Conservation (phyloP, 2,888 invertebrate genomes). For the Trichopria drosophilae region DNA sequence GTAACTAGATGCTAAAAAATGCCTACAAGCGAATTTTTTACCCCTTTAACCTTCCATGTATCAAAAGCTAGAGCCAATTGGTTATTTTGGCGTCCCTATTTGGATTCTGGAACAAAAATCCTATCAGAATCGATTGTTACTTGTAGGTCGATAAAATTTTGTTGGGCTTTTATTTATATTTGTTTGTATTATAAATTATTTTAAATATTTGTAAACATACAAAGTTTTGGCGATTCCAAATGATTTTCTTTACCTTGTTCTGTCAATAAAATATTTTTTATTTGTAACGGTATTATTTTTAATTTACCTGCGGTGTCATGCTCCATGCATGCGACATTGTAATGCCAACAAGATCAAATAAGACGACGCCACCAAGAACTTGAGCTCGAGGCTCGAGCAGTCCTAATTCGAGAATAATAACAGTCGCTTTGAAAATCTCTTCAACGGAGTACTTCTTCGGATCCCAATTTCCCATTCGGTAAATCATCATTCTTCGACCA, state of each 20-base stretch:
- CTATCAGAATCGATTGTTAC: no score
- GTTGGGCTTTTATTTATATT: no score
- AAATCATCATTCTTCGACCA: slow-evolving; percentile 72
- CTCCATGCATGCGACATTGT: slow-evolving; percentile 73
- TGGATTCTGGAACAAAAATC: no score
- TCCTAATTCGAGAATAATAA: slow-evolving; percentile 73
- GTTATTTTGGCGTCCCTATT: no score
- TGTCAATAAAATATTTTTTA: neutral
- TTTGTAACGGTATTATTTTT: slow-evolving; percentile 10
- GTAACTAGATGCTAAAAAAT: no score
- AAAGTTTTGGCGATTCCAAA: neutral
- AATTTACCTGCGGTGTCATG: slow-evolving; percentile 65
- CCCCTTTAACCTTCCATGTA: no score
- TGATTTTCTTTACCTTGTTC: neutral
- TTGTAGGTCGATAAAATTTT: no score
- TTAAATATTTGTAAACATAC: no score
- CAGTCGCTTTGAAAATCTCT: slow-evolving; percentile 73
- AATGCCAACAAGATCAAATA: slow-evolving; percentile 75
- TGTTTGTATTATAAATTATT: no score
- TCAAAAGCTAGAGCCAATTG: no score
- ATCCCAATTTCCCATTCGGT: slow-evolving; percentile 77
- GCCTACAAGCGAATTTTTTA: no score
- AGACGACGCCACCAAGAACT: slow-evolving; percentile 74
- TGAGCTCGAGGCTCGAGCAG: slow-evolving; percentile 75
- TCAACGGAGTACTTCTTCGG: slow-evolving; percentile 68